These are phyloP conservation scores for Wiebesia pumilae DNA, from an alignment of 1,140 invertebrate species.

Conservation along the genomic window DNA sequence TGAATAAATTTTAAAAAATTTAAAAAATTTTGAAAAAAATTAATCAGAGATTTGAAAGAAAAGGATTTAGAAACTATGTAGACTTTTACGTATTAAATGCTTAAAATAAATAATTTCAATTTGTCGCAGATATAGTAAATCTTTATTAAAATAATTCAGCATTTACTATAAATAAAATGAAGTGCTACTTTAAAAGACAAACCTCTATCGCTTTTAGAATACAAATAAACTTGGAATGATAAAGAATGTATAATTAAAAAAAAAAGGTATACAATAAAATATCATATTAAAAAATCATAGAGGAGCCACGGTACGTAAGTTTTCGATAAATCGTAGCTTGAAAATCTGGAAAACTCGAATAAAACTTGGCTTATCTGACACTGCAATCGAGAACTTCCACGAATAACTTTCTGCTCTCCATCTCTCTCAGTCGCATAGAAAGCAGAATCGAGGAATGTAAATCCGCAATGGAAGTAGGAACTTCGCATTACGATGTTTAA, in stretches of 20 bases:
- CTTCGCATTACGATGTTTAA: neutral
- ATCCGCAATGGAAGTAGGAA: neutral
- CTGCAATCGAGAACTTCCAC: constrained; percentile 31
- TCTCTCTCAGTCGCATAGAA: neutral
- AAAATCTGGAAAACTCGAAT: constrained; percentile 14
- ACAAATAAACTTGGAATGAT: neutral
- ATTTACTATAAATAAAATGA: neutral
- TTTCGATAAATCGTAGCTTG: neutral
- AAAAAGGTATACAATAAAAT: neutral
- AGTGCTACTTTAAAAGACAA: neutral
- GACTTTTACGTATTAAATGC: neutral
- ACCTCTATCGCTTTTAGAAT: neutral
- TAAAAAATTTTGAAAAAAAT: too few relatives aligned
- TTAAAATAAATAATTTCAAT: neutral
- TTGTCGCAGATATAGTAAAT: neutral
- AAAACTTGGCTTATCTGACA: constrained; percentile 21
- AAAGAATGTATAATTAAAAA: neutral
- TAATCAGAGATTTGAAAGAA: too few relatives aligned
- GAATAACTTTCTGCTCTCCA: constrained; percentile 23
- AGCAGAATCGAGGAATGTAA: neutral
- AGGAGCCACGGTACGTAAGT: neutral
- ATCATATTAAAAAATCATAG: neutral
- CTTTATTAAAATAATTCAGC: neutral
- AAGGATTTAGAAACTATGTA: too few relatives aligned
- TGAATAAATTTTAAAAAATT: too few relatives aligned